phyloP scores from a whole-genome alignment of 1,140 invertebrate species.

The Drosophila sulfurigaster region DNA sequence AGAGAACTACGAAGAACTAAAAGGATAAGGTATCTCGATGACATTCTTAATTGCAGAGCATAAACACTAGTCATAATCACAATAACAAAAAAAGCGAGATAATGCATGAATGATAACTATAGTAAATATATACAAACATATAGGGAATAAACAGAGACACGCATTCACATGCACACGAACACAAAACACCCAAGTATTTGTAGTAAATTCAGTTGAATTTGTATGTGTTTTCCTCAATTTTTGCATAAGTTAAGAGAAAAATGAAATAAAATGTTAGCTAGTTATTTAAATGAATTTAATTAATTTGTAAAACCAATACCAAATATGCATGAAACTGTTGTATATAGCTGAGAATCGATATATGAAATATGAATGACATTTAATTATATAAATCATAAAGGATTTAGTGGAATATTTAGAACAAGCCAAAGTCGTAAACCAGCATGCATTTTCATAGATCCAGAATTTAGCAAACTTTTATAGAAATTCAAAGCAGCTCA shows the following conservation, averaged over 20 bases:
- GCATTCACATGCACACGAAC: constrained; percentile 5
- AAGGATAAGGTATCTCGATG: constrained; percentile 5
- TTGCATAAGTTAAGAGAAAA: constrained; percentile 68
- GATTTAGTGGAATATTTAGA: constrained; percentile 58
- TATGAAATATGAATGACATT: constrained; percentile 40
- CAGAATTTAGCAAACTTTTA: constrained; percentile 23
- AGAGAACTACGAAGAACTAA: constrained; percentile 4
- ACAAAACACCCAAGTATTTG: constrained; percentile 36
- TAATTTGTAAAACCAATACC: constrained; percentile 53
- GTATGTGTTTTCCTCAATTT: constrained; percentile 60
- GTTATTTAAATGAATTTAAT: constrained; percentile 77
- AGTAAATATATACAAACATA: constrained; percentile 23
- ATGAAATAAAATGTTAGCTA: constrained; percentile 72
- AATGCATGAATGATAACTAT: constrained; percentile 29
- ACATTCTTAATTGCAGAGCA: constrained; percentile 39
- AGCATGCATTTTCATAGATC: constrained; percentile 77
- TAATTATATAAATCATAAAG: constrained; percentile 61
- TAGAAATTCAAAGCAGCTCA: constrained; percentile 30
- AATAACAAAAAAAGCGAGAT: constrained; percentile 9
- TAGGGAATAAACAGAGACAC: background rate
- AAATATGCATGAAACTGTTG: constrained; percentile 73
- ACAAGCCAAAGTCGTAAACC: constrained; percentile 76
- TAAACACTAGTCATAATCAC: constrained; percentile 25
- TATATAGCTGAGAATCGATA: constrained; percentile 71
- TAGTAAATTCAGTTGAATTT: constrained; percentile 73